These are phyloP conservation scores for Gambusia affinis DNA, from an alignment of 2,113 vertebrate genomes.

Conservation along the genomic window DNA sequence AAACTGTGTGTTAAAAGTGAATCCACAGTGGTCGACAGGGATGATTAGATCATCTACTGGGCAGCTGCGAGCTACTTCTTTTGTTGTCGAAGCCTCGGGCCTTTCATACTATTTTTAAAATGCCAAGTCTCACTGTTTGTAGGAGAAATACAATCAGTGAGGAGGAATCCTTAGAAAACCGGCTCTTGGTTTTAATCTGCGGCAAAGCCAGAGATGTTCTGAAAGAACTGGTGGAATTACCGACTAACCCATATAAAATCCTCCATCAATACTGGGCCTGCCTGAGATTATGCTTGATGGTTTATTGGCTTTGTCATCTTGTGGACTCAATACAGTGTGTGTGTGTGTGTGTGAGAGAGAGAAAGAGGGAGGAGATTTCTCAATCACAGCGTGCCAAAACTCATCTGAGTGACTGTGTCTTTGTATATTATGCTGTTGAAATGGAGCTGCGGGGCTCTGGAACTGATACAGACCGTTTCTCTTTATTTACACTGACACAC, in stretches of 20 bases:
- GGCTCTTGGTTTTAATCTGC: constrained; percentile 26
- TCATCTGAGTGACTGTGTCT: constrained; percentile 28
- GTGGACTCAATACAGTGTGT: not conserved
- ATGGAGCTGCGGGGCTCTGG: constrained; percentile 48
- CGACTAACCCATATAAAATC: constrained; percentile 29
- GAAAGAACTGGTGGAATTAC: constrained; percentile 29
- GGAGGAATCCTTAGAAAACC: constrained; percentile 32
- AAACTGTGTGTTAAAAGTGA: not conserved
- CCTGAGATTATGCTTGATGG: constrained; percentile 10
- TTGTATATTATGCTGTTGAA: constrained; percentile 43
- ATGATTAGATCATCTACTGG: not conserved
- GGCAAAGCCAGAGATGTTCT: not conserved
- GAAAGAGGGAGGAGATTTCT: constrained; percentile 25
- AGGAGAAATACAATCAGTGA: not conserved
- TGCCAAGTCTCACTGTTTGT: not conserved
- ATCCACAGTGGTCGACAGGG: not conserved
- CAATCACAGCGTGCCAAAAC: constrained; percentile 32
- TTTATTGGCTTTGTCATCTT: constrained; percentile 18
- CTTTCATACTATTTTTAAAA: not conserved
- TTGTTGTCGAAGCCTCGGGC: not conserved
- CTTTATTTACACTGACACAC: constrained; percentile 37
- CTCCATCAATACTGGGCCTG: constrained; percentile 4
- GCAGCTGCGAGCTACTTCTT: not conserved
- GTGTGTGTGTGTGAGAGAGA: constrained; percentile 9
- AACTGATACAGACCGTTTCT: constrained; percentile 40